Conservation (phyloP, 2,113 vertebrate genomes). For the Mobula birostris region DNA sequence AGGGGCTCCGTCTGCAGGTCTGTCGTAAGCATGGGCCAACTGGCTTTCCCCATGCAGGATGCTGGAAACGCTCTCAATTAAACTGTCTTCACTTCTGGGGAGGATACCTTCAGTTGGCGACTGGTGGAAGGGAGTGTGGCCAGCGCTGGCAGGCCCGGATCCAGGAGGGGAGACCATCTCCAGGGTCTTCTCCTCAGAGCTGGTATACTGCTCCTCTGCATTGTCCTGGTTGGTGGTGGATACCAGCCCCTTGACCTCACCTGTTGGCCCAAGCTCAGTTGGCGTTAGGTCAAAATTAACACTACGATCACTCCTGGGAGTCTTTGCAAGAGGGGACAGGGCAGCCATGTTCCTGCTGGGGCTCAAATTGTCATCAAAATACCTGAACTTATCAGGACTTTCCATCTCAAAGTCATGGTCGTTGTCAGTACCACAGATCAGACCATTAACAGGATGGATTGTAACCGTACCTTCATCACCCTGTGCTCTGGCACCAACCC, state of each 20-base stretch:
- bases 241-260: constrained; percentile 47
- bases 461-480: neutral
- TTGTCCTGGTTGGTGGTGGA: constrained; percentile 48
- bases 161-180: constrained; percentile 60
- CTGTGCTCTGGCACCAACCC: neutral
- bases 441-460: constrained; percentile 38
- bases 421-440: fast-evolving
- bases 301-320: constrained; percentile 59
- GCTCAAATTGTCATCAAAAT: constrained; percentile 45
- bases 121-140: constrained; percentile 67
- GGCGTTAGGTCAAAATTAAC: constrained; percentile 67
- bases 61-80: constrained; percentile 45
- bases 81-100: constrained; percentile 52
- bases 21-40: constrained; percentile 45
- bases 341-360: constrained; percentile 43
- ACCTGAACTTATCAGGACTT: constrained; percentile 55
- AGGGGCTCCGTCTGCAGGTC: constrained; percentile 43
- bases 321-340: constrained; percentile 56
- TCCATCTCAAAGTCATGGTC: constrained; percentile 40
- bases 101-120: constrained; percentile 58
- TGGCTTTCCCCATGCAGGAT: constrained; percentile 46
- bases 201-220: constrained; percentile 50
- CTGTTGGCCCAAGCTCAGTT: constrained; percentile 57
- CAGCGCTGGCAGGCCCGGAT: constrained; percentile 60
- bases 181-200: constrained; percentile 66